Percentiles rank a stretch among this genome's conserved stretches.
Evolutionary conservation across 2,113 vertebrate genomes (phyloP).

Genomic region (Orientallactaga bullata): DNA sequence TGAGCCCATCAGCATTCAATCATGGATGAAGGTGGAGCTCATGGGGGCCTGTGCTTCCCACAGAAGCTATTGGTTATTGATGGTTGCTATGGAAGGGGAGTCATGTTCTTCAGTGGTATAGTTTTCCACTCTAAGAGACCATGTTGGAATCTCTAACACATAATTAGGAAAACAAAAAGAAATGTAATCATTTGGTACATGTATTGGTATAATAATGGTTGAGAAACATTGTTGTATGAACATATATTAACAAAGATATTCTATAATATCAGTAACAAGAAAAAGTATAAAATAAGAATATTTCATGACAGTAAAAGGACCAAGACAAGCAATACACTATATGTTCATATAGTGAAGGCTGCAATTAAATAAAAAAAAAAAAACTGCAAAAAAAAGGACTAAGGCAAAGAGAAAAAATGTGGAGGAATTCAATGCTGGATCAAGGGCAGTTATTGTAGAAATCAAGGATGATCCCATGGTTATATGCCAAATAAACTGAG

Average conservation of each 20-base stretch:
- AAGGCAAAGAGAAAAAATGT: background rate
- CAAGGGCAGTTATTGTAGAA: constrained; percentile 35
- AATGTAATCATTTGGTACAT: background rate
- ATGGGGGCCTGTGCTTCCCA: no score
- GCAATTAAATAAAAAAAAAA: background rate
- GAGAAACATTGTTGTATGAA: background rate
- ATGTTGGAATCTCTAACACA: background rate
- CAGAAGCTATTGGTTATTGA: no score
- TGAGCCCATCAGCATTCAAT: no score
- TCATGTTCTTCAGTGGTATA: no score
- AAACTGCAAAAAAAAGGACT: background rate
- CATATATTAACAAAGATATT: background rate
- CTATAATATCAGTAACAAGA: background rate
- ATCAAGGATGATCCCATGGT: background rate
- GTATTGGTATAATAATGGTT: constrained; percentile 11
- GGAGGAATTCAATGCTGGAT: background rate
- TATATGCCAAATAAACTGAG: background rate
- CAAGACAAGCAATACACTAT: no score
- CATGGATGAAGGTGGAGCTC: no score
- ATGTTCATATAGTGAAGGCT: no score
- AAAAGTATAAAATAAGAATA: background rate
- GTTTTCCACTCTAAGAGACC: background rate
- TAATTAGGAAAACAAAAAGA: constrained; percentile 49
- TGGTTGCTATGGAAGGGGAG: no score
- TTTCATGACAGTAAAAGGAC: constrained; percentile 23